A percentile compares a stretch with the other conserved stretches of the same genome.
Conservation (phyloP, 2,888 invertebrate species). For the Bhutanitis thaidina region DNA sequence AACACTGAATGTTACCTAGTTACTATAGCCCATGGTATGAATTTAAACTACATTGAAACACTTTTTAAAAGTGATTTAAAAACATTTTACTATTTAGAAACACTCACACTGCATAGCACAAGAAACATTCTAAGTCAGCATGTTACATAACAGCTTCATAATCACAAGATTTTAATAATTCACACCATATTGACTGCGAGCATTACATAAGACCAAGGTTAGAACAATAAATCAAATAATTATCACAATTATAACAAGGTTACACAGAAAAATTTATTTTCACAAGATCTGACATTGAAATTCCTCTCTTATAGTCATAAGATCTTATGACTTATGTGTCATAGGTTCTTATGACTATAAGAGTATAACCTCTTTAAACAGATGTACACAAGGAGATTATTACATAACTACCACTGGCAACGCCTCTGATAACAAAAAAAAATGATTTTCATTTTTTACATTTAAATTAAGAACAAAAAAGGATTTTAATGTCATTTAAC, state of each 20-base stretch:
- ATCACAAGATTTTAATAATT: conserved; percentile 63
- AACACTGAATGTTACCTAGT: conserved; percentile 35
- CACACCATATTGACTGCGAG: conserved; percentile 37
- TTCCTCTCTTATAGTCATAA: no score
- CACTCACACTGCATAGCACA: conserved; percentile 45
- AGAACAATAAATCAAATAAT: conserved; percentile 35
- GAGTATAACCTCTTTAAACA: conserved; percentile 3
- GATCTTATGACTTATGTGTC: no score
- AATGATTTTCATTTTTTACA: conserved; percentile 18
- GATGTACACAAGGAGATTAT: conserved; percentile 45
- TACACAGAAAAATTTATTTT: no score
- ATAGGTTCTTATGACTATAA: no score
- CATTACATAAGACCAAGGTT: conserved; percentile 31
- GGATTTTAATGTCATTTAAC: no score
- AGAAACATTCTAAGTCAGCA: conserved; percentile 44
- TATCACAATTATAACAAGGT: conserved; percentile 26
- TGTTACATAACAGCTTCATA: conserved; percentile 63
- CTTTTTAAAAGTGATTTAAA: conserved; percentile 43
- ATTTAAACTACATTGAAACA: conserved; percentile 40
- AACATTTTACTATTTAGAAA: conserved; percentile 37
- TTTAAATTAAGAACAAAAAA: conserved; percentile 14
- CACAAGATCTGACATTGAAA: no score
- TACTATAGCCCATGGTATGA: conserved; percentile 29
- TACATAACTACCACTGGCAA: conserved; percentile 61
- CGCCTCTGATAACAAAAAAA: conserved; percentile 37